These are phyloP conservation scores for Butastur rufipennis DNA, from an alignment of 2,113 vertebrate species.

Conservation along the genomic window DNA sequence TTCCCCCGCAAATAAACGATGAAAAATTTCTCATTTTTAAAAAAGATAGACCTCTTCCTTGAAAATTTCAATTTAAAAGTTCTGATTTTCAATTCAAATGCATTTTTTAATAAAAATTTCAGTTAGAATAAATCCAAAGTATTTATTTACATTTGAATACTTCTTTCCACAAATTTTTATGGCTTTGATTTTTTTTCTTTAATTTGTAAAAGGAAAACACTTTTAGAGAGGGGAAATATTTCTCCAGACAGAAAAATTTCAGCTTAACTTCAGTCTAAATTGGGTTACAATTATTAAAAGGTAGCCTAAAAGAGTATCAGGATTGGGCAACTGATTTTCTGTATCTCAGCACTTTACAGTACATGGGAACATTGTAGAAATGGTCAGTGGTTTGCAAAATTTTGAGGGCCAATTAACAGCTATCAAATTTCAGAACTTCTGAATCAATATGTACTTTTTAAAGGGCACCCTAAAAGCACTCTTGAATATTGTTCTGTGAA, in stretches of 20 bases:
- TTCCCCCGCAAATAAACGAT: rapidly evolving
- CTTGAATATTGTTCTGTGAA: not conserved
- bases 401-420: not conserved
- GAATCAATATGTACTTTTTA: not conserved
- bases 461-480: not conserved
- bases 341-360: not conserved
- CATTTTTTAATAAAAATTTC: not conserved
- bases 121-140: not conserved
- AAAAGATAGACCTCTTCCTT: not conserved
- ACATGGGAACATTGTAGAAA: rapidly evolving
- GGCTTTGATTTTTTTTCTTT: not conserved
- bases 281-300: not conserved
- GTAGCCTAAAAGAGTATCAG: not conserved
- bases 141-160: not conserved
- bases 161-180: not conserved
- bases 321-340: not conserved
- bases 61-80: not conserved
- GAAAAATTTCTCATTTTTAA: not conserved
- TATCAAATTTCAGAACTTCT: not conserved
- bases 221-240: not conserved
- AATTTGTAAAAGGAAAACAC: not conserved
- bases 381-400: not conserved
- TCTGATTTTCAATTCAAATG: not conserved
- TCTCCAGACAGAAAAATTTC: not conserved
- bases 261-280: not conserved